A percentile compares a stretch with the other conserved stretches of the same genome.
These are phyloP conservation scores for Chamaedrilus cognettii DNA, from an alignment of 2,888 invertebrate species.

Conservation along the genomic window DNA sequence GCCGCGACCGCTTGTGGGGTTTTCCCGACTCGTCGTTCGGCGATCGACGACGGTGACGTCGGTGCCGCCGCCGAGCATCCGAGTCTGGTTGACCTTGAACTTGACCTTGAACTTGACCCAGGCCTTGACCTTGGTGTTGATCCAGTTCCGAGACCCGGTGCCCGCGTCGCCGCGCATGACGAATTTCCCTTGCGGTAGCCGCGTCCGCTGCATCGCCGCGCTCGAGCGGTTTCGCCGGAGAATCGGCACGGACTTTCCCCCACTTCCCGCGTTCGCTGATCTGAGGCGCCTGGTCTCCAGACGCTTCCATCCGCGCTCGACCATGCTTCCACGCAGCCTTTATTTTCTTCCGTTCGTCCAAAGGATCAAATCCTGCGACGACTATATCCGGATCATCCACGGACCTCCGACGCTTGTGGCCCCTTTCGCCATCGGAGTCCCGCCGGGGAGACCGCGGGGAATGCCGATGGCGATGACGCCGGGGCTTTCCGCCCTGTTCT, in stretches of 20 bases:
- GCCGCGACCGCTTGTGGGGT: background rate
- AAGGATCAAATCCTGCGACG: too few relatives aligned
- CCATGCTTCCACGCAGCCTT: background rate
- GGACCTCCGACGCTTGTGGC: background rate
- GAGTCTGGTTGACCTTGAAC: too few relatives aligned
- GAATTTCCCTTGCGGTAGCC: too few relatives aligned
- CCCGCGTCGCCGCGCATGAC: background rate
- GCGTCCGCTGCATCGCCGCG: too few relatives aligned
- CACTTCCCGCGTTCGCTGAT: background rate
- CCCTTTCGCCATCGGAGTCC: background rate
- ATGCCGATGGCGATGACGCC: too few relatives aligned
- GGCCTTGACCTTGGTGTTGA: conserved; percentile 4
- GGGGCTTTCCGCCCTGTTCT: too few relatives aligned
- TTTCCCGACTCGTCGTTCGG: too few relatives aligned
- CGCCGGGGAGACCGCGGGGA: background rate
- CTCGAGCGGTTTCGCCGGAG: background rate
- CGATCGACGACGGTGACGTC: background rate
- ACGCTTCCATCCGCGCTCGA: background rate
- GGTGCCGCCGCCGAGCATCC: background rate
- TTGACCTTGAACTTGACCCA: background rate
- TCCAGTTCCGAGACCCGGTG: background rate
- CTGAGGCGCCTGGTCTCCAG: background rate
- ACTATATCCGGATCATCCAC: too few relatives aligned
- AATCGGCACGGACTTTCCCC: background rate
- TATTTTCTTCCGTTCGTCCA: too few relatives aligned